phyloP scores from a whole-genome alignment of 1,140 invertebrate genomes.

The Xylocopa sonorina region DNA sequence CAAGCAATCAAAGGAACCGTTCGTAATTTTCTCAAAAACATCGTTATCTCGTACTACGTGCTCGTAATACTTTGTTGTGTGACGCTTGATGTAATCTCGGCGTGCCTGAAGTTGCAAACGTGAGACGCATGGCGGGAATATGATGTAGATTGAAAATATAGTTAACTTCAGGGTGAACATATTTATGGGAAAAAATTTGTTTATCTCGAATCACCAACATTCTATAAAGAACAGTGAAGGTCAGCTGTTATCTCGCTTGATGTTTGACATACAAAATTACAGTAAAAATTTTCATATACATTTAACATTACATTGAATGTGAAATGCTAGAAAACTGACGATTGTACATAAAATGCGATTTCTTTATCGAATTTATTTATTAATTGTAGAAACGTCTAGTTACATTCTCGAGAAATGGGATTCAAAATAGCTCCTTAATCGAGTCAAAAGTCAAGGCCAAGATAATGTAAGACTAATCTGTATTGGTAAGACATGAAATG shows the following conservation, averaged over 20 bases:
- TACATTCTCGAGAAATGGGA: not conserved
- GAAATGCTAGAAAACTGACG: not conserved
- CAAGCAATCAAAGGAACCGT: no score
- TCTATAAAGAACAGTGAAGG: conserved; percentile 40
- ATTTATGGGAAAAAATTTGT: not conserved
- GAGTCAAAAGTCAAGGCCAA: conserved; percentile 12
- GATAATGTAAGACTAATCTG: not conserved
- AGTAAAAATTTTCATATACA: conserved; percentile 15
- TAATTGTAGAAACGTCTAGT: not conserved
- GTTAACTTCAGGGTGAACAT: not conserved
- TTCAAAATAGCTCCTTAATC: not conserved
- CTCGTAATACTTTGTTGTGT: not conserved
- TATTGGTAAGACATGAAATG: not conserved
- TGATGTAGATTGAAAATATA: conserved; percentile 41
- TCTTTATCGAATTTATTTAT: not conserved
- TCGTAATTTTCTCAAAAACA: not conserved
- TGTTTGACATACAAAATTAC: not conserved
- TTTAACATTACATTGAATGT: not conserved
- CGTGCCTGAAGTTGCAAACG: not conserved
- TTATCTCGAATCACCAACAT: conserved; percentile 39
- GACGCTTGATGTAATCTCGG: conserved; percentile 8
- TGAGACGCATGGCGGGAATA: conserved; percentile 41
- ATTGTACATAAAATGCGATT: not conserved
- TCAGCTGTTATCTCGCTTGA: conserved; percentile 57
- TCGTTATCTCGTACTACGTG: conserved; percentile 8